Evolutionary conservation across 2,113 vertebrate species (phyloP), one percentile per base, ranked within the genome.

Genomic region (Austrofundulus limnaeus): DNA sequence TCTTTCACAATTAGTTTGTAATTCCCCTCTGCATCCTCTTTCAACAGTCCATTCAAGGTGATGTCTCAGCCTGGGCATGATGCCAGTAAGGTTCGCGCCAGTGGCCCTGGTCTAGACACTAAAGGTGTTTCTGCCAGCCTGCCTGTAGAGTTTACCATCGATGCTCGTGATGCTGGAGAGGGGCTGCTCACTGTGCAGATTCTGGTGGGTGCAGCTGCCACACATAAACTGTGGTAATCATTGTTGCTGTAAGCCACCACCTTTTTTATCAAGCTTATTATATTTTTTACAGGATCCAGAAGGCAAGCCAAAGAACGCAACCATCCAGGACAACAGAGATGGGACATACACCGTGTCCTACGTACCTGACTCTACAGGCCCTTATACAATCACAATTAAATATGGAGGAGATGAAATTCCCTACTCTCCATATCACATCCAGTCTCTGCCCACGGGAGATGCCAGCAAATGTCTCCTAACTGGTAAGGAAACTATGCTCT

Each of bases 381-480:
- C 93, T 1, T 98, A 98, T 83, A 98, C 95, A 53, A 98, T 96
- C 88, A 96, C 94, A 64, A 94, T 98, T 81, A 96, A 96, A 77
- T 98, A 98, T 0, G 96, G 96, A 0, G 96, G 96, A 0, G 96
- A 98, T 3, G 95, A 97, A 86, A 98, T 98, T 53, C 96, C 96
- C 17, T 94, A 84, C 72, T 98, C 96, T 0, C 96, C 96, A n/a
- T 98, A 94, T 90, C 93, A 93, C 31, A 95, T 95, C 80, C 94
- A 93, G 0, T 95, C 96, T 0, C 82, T 95, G 80, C 96, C 96
- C 10, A 92, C 94, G 0, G 96, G 96, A 0, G 96, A 98, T 0
- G 96, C 96, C 87, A 98, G 96, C 95, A 97, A 98, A 85, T 98
- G 96, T 81, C 90, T 89, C 0, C 90, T 98, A 72, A 97, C 95